These are phyloP conservation scores for Lacerta bilineata DNA, from an alignment of 2,797 vertebrate species.

Conservation along the genomic window DNA sequence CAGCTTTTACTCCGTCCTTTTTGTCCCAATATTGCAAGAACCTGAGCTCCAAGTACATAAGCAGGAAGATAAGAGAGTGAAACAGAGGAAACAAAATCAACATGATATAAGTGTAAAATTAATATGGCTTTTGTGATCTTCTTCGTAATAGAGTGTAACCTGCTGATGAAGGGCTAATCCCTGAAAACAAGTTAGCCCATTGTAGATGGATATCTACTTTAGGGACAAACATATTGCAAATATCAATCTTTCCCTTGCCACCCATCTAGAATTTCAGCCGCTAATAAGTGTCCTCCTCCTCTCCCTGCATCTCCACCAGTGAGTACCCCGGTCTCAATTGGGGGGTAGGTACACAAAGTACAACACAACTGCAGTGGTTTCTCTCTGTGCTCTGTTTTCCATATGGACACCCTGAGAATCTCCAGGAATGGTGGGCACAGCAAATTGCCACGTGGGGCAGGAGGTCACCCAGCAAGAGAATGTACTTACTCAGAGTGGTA, in stretches of 20 bases:
- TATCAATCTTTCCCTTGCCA: neutral
- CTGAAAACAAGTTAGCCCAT: neutral
- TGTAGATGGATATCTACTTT: neutral
- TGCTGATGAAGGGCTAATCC: conserved; percentile 5
- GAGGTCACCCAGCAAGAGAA: neutral
- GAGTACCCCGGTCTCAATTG: neutral
- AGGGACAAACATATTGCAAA: neutral
- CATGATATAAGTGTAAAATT: conserved; percentile 26
- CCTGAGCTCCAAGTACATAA: neutral
- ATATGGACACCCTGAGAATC: neutral
- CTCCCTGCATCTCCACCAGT: neutral
- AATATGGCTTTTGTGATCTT: conserved; percentile 16
- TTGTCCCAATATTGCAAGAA: conserved; percentile 16
- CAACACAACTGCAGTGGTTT: neutral
- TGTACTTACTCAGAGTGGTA: neutral
- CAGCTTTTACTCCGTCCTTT: neutral
- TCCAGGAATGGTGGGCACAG: too few species aligned
- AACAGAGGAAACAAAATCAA: neutral
- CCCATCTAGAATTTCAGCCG: neutral
- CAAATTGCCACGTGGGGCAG: too few species aligned
- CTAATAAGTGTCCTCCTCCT: neutral
- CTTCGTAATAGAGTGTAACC: neutral
- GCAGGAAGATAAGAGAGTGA: neutral
- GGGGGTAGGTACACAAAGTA: neutral
- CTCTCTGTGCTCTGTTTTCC: neutral